Conservation (phyloP, 2,888 invertebrate genomes). For the Apoda limacodes region DNA sequence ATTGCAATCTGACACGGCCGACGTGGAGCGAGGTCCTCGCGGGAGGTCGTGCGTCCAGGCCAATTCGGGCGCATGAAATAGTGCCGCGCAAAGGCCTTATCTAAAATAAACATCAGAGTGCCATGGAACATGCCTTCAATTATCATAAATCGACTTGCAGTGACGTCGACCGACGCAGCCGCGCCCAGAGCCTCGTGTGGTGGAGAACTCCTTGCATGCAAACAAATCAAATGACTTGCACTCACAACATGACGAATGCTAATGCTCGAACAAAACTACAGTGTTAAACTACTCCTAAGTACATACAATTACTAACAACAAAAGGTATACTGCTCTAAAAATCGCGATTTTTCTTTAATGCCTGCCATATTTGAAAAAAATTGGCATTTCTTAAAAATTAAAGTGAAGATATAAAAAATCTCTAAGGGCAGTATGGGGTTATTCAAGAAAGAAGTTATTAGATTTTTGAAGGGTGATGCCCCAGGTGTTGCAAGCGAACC, state of each 20-base stretch:
- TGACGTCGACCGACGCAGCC: slow-evolving; percentile 54
- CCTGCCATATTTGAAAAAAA: too few relatives aligned
- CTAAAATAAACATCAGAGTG: slow-evolving; percentile 68
- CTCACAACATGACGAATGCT: too few relatives aligned
- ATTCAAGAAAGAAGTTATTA: too few relatives aligned
- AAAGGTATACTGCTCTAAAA: too few relatives aligned
- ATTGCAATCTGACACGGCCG: slow-evolving; percentile 47
- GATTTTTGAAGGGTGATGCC: too few relatives aligned
- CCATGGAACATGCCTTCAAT: slow-evolving; percentile 69
- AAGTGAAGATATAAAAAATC: too few relatives aligned
- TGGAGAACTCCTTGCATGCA: slow-evolving; percentile 31
- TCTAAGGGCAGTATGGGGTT: too few relatives aligned
- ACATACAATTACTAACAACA: too few relatives aligned
- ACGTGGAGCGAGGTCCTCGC: slow-evolving; percentile 32
- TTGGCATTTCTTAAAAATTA: too few relatives aligned
- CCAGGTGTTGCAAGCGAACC: too few relatives aligned
- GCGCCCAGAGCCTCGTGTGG: slow-evolving; percentile 40
- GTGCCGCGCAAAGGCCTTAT: slow-evolving; percentile 57
- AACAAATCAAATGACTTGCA: slow-evolving; percentile 43
- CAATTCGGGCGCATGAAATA: slow-evolving; percentile 65
- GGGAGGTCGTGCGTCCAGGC: slow-evolving; percentile 57
- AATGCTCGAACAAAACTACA: slow-evolving; percentile 1
- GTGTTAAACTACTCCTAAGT: too few relatives aligned
- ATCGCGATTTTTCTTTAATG: too few relatives aligned
- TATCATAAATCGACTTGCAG: slow-evolving; percentile 65